phyloP scores from a whole-genome alignment of 2,888 invertebrate genomes.

The Amorpha juglandis region DNA sequence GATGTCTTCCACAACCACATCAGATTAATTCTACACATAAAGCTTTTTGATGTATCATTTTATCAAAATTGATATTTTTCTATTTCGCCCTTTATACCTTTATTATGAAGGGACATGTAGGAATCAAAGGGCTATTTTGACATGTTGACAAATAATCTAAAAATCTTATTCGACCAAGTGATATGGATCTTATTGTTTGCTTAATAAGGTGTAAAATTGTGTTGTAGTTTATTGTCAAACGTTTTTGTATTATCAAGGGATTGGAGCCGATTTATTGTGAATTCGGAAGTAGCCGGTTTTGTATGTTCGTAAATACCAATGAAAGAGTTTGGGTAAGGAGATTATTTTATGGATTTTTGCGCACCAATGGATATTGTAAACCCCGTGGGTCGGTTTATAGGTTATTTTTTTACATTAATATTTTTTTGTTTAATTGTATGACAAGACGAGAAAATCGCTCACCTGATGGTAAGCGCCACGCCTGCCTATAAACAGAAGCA shows the following conservation, averaged over 20 bases:
- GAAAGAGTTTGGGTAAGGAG: conserved; percentile 42
- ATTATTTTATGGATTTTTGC: conserved; percentile 44
- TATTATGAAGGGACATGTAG: conserved; percentile 66
- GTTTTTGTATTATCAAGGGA: conserved; percentile 65
- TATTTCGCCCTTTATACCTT: conserved; percentile 47
- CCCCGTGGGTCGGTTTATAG: not conserved
- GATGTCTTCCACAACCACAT: not conserved
- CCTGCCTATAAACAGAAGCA: too few species aligned
- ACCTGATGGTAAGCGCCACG: too few species aligned
- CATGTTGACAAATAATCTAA: conserved; percentile 78
- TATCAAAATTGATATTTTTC: conserved; percentile 68
- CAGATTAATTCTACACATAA: conserved; percentile 8
- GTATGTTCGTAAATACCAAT: conserved; percentile 24
- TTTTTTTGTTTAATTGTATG: too few species aligned
- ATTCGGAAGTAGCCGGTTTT: conserved; percentile 59
- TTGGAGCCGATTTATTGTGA: conserved; percentile 72
- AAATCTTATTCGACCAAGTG: conserved; percentile 54
- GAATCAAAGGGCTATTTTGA: conserved; percentile 81
- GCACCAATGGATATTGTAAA: not conserved
- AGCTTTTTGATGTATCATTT: conserved; percentile 47
- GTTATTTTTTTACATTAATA: too few species aligned
- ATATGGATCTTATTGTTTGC: not conserved
- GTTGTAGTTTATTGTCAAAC: not conserved
- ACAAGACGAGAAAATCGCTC: too few species aligned
- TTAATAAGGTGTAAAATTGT: not conserved